phyloP scores from a whole-genome alignment of 2,797 vertebrate species.

The Tolypeutes matacus region DNA sequence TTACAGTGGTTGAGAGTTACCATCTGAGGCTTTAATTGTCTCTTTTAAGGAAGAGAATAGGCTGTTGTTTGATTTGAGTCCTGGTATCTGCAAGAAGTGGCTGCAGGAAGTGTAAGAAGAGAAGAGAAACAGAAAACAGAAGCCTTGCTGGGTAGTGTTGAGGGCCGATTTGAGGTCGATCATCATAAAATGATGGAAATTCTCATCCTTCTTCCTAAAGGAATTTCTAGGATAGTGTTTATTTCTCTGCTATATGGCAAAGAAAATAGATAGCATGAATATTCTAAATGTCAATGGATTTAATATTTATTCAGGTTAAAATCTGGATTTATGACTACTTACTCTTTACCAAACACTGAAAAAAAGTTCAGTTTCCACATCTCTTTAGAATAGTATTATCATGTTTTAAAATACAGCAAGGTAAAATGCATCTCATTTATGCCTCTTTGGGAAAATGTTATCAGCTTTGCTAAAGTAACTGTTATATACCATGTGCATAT shows the following conservation, averaged over 20 bases:
- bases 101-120: neutral
- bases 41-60: neutral
- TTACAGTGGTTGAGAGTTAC: neutral
- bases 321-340: too few relatives aligned
- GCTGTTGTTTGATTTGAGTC: neutral
- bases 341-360: too few relatives aligned
- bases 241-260: neutral
- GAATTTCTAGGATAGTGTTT: neutral
- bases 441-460: too few relatives aligned
- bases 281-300: too few relatives aligned
- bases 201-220: neutral
- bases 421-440: too few relatives aligned
- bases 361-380: too few relatives aligned
- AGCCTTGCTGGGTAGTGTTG: neutral
- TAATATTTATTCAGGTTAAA: too few relatives aligned
- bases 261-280: neutral
- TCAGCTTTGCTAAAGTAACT: too few relatives aligned
- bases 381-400: too few relatives aligned
- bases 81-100: neutral
- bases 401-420: too few relatives aligned
- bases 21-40: neutral
- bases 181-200: neutral
- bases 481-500: too few relatives aligned
- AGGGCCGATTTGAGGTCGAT: neutral
- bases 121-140: neutral